Percentiles rank a stretch among this genome's conserved stretches.
These are phyloP conservation scores for Anaspis maculata DNA, from an alignment of 2,888 invertebrate species.

Conservation along the genomic window DNA sequence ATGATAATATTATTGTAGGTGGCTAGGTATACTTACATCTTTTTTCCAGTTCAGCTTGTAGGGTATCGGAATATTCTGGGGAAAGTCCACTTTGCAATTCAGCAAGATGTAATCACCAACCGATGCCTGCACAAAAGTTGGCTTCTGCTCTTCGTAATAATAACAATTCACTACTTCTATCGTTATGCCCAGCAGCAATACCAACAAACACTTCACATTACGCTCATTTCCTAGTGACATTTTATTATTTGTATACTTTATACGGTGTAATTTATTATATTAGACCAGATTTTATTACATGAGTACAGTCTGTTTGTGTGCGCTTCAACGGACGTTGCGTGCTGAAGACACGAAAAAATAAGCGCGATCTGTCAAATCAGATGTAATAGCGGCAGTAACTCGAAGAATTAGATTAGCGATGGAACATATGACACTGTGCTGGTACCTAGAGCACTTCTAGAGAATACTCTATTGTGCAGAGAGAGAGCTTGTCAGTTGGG, in stretches of 20 bases:
- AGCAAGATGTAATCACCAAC: conserved; percentile 73
- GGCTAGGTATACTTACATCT: conserved; percentile 57
- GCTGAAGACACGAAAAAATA: conserved; percentile 2
- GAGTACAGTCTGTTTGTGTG: no score
- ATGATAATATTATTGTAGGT: neutral
- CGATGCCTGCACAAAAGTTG: conserved; percentile 49
- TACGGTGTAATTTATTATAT: no score
- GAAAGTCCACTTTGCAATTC: conserved; percentile 81
- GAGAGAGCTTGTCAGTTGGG: no score
- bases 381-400: conserved; percentile 12
- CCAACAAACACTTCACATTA: no score
- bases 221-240: no score
- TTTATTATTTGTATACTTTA: no score
- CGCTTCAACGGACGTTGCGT: no score
- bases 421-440: no score
- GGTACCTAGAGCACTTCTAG: no score
- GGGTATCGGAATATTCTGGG: conserved; percentile 75
- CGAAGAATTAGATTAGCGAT: conserved; percentile 13
- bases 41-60: conserved; percentile 87
- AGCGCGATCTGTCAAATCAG: conserved; percentile 10
- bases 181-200: neutral
- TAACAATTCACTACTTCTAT: conserved; percentile 18
- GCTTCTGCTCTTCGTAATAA: conserved; percentile 34
- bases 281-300: no score
- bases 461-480: no score